A percentile compares a stretch with the other conserved stretches of the same genome.
These are phyloP conservation scores for Lacanobia oleracea DNA, from an alignment of 2,888 invertebrate species.

Conservation along the genomic window DNA sequence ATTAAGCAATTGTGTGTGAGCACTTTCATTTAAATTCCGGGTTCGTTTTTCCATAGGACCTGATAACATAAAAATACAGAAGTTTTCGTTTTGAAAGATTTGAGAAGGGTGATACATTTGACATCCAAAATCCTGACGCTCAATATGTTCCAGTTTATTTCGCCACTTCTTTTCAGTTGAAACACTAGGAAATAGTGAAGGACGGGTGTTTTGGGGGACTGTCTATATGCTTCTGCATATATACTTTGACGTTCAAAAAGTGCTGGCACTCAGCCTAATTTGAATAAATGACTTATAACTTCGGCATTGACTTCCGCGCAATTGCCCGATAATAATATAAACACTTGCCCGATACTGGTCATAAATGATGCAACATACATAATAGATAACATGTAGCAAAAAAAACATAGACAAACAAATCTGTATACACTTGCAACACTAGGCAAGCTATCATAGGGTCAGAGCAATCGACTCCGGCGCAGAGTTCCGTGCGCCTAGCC, in stretches of 20 bases:
- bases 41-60: background rate
- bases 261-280: too few species aligned
- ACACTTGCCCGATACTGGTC: too few species aligned
- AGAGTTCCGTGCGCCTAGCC: constrained; percentile 58
- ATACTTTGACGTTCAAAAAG: too few species aligned
- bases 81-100: background rate
- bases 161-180: too few species aligned
- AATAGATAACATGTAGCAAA: background rate
- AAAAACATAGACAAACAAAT: constrained; percentile 32
- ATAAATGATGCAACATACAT: background rate
- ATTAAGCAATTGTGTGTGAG: background rate
- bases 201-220: too few species aligned
- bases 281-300: too few species aligned
- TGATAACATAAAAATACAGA: background rate
- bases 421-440: background rate
- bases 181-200: too few species aligned
- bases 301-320: background rate
- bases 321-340: background rate
- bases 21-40: background rate
- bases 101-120: background rate
- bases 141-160: background rate
- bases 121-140: background rate
- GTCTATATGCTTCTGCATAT: too few species aligned
- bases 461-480: constrained; percentile 46
- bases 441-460: constrained; percentile 26